These are phyloP conservation scores for Tyrannus savana DNA, from an alignment of 2,113 vertebrate genomes.

Conservation along the genomic window DNA sequence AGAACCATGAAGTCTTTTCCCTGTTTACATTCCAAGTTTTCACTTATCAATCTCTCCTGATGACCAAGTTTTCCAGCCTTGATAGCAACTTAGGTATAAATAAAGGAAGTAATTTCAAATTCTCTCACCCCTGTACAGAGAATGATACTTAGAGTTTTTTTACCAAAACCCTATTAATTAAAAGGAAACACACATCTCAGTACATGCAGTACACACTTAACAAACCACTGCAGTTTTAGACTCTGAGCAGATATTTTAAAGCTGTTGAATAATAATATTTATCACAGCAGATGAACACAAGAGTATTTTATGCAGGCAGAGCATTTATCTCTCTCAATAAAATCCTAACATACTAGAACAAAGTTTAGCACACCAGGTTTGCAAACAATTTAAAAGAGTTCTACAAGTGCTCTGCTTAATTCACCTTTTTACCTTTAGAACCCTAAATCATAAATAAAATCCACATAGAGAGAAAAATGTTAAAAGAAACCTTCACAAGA, in stretches of 20 bases:
- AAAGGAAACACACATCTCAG: not conserved
- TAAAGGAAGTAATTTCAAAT: not conserved
- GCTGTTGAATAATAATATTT: not conserved
- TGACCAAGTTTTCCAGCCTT: not conserved
- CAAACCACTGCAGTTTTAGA: not conserved
- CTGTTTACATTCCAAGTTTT: not conserved
- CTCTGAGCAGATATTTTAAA: not conserved
- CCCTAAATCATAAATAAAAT: not conserved
- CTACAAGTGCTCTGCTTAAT: not conserved
- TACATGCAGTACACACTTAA: not conserved
- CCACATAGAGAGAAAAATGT: not conserved
- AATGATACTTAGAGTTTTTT: not conserved
- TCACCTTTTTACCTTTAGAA: not conserved
- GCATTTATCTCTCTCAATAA: not conserved
- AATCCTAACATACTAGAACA: not conserved
- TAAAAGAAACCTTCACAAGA: not conserved
- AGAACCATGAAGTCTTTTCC: not conserved
- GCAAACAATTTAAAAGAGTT: not conserved
- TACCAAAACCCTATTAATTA: not conserved
- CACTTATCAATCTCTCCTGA: not conserved
- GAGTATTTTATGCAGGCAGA: not conserved
- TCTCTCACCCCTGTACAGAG: not conserved
- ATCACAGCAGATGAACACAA: not conserved
- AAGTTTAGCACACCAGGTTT: not conserved
- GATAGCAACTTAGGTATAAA: not conserved